Conservation (phyloP, 1,140 invertebrate species). For the Holotrichia oblita region DNA sequence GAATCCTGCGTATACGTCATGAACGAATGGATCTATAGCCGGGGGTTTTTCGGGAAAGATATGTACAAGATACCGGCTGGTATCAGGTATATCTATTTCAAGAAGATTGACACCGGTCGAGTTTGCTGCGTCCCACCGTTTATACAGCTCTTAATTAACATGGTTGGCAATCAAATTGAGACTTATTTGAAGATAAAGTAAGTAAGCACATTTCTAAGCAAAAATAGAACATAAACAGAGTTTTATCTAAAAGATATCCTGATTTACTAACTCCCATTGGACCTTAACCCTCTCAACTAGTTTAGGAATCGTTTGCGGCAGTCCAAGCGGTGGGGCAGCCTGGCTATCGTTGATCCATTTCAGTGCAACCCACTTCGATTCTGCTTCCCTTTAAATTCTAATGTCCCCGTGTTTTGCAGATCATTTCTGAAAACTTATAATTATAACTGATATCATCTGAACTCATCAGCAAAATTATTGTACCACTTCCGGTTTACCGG, state of each 20-base stretch:
- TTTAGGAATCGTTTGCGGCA: too few species aligned
- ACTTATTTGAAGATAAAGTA: slow-evolving; percentile 31
- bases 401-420: too few species aligned
- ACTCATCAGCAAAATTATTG: too few species aligned
- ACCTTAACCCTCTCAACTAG: too few species aligned
- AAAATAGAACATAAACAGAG: background rate
- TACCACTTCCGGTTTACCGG: too few species aligned
- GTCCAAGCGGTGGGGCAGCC: too few species aligned
- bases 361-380: too few species aligned
- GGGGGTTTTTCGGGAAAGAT: slow-evolving; percentile 45
- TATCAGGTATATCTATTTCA: slow-evolving; percentile 10
- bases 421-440: too few species aligned
- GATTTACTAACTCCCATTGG: too few species aligned
- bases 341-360: too few species aligned
- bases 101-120: background rate
- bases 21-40: slow-evolving; percentile 47
- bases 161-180: background rate
- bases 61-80: slow-evolving; percentile 47
- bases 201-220: background rate
- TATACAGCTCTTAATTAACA: slow-evolving; percentile 8
- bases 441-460: too few species aligned
- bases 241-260: background rate
- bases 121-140: slow-evolving; percentile 8
- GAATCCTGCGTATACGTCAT: background rate
- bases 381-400: too few species aligned